Evolutionary conservation across 2,888 invertebrate genomes (phyloP).

Genomic region (Periphyllus acericola): DNA sequence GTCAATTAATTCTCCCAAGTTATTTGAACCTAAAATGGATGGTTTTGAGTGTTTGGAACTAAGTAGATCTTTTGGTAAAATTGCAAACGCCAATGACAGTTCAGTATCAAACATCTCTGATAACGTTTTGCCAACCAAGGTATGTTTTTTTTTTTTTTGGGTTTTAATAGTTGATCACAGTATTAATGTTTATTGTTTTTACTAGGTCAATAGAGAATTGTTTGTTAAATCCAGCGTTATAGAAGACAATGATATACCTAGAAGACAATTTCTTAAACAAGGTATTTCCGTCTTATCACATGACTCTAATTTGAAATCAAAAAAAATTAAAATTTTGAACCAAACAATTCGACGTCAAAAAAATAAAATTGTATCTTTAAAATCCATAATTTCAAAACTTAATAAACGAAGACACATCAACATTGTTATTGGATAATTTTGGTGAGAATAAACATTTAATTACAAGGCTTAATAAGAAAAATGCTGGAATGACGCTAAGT

Average conservation of each 20-base stretch:
- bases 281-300: background rate
- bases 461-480: background rate
- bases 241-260: background rate
- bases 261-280: background rate
- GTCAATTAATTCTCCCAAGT: background rate
- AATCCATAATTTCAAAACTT: background rate
- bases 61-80: background rate
- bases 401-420: background rate
- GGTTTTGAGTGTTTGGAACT: background rate
- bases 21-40: background rate
- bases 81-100: background rate
- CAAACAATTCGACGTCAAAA: background rate
- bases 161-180: background rate
- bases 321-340: background rate
- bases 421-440: background rate
- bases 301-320: background rate
- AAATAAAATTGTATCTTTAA: constrained; percentile 7
- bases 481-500: background rate
- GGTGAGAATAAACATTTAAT: constrained; percentile 18
- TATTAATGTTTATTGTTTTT: background rate
- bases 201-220: constrained; percentile 1
- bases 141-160: background rate
- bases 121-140: background rate
- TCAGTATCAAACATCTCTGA: background rate
- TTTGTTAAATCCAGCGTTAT: background rate